Evolutionary conservation across 2,113 vertebrate genomes (phyloP).

Genomic region (Clinocottus analis): DNA sequence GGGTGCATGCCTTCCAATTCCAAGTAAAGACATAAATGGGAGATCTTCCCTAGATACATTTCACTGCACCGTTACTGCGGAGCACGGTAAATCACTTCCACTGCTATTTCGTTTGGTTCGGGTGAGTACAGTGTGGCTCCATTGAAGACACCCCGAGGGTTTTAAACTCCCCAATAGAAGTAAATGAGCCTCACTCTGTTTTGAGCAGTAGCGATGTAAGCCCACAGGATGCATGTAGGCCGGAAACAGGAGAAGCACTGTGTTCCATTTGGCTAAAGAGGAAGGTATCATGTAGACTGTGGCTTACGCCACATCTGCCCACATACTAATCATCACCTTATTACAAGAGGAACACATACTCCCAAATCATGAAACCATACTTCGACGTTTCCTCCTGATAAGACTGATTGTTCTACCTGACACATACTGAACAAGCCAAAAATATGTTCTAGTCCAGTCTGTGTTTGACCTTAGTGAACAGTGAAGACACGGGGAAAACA

Average conservation of each 20-base stretch:
- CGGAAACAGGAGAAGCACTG: constrained; percentile 49
- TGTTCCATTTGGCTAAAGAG: constrained; percentile 60
- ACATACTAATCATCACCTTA: constrained; percentile 64
- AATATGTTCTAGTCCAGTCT: background rate
- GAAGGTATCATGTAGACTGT: constrained; percentile 63
- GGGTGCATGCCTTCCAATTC: constrained; percentile 3
- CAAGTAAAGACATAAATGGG: constrained; percentile 25
- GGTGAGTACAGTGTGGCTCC: constrained; percentile 31
- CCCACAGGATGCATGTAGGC: constrained; percentile 62
- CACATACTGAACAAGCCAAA: constrained; percentile 22
- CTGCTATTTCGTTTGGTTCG: constrained; percentile 58
- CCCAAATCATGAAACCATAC: constrained; percentile 58
- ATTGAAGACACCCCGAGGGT: constrained; percentile 43
- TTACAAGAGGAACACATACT: constrained; percentile 48
- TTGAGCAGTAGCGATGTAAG: constrained; percentile 33
- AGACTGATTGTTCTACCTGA: constrained; percentile 57
- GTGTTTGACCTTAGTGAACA: background rate
- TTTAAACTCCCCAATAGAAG: constrained; percentile 52
- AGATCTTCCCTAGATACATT: constrained; percentile 31
- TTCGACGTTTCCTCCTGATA: constrained; percentile 38
- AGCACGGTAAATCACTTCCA: constrained; percentile 48
- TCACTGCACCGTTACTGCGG: constrained; percentile 40
- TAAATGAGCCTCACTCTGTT: constrained; percentile 40
- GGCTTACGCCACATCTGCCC: constrained; percentile 59
- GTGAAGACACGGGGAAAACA: background rate